A percentile compares a stretch with the other conserved stretches of the same genome.
These are phyloP conservation scores for Ramphastos sulfuratus DNA, from an alignment of 2,113 vertebrate genomes.

Conservation along the genomic window DNA sequence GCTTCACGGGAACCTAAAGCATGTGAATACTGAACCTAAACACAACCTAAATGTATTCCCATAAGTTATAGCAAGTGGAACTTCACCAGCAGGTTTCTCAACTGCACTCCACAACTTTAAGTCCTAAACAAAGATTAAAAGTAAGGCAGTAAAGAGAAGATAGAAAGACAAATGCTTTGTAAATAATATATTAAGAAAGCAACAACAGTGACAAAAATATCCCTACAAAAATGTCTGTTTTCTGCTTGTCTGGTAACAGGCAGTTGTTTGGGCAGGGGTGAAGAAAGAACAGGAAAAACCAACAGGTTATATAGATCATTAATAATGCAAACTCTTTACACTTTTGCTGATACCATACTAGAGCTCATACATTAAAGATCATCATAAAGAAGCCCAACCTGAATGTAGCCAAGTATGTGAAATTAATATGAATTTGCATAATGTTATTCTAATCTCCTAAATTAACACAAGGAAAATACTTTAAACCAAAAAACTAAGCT, in stretches of 20 bases:
- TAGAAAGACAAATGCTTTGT: background rate
- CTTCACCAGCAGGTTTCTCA: background rate
- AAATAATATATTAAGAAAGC: background rate
- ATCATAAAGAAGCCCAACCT: background rate
- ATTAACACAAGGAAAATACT: background rate
- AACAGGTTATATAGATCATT: background rate
- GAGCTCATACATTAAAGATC: background rate
- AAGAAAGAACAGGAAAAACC: background rate
- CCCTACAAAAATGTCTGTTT: background rate
- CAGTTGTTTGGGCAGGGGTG: background rate
- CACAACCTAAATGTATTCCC: accelerated
- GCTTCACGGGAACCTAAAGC: background rate
- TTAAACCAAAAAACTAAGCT: background rate
- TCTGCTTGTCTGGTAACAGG: background rate
- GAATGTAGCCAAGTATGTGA: background rate
- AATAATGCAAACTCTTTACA: background rate
- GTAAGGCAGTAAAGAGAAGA: background rate
- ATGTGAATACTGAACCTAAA: background rate
- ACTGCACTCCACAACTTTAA: background rate
- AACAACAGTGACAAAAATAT: background rate
- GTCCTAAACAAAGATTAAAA: background rate
- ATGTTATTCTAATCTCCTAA: background rate
- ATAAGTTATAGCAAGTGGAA: background rate
- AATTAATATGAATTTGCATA: background rate
- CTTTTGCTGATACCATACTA: background rate